Evolutionary conservation across 2,888 invertebrate genomes (phyloP).

Genomic region (Agrotis ipsilon): DNA sequence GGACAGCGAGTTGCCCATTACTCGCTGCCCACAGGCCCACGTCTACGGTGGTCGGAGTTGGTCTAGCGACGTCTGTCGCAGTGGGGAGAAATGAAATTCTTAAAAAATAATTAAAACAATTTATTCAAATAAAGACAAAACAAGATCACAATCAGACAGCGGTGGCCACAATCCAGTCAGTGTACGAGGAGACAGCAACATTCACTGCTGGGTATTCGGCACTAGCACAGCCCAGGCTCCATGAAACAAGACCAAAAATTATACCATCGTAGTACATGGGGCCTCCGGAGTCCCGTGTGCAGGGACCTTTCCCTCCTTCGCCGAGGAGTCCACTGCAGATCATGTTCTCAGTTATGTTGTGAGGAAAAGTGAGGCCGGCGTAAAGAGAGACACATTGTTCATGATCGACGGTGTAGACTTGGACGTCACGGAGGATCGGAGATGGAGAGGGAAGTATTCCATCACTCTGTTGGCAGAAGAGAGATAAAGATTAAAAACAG

Average conservation of each 20-base stretch:
- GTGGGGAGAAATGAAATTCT: neutral
- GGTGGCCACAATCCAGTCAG: constrained; percentile 72
- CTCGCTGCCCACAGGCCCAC: no score
- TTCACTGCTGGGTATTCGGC: constrained; percentile 85
- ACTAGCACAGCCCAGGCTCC: constrained; percentile 86
- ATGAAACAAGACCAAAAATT: constrained; percentile 86
- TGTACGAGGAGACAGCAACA: constrained; percentile 77
- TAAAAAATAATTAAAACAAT: neutral
- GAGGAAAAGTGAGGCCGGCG: constrained; percentile 30
- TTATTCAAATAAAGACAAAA: constrained; percentile 9
- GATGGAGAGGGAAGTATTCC: constrained; percentile 42
- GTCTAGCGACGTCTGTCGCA: no score
- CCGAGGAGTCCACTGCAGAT: constrained; percentile 78
- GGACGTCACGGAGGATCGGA: constrained; percentile 67
- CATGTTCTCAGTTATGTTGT: constrained; percentile 75
- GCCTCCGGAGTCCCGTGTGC: constrained; percentile 88
- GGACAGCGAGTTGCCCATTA: no score
- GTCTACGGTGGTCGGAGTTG: no score
- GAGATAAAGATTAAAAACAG: neutral
- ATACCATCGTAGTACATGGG: constrained; percentile 80
- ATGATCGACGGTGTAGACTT: constrained; percentile 75
- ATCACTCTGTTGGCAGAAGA: constrained; percentile 58
- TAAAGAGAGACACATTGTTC: constrained; percentile 73
- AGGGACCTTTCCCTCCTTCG: constrained; percentile 75
- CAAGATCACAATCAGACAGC: constrained; percentile 38